Percentiles rank a stretch among this genome's conserved stretches.
Evolutionary conservation across 2,888 invertebrate genomes (phyloP).

Genomic region (Latheticus oryzae): DNA sequence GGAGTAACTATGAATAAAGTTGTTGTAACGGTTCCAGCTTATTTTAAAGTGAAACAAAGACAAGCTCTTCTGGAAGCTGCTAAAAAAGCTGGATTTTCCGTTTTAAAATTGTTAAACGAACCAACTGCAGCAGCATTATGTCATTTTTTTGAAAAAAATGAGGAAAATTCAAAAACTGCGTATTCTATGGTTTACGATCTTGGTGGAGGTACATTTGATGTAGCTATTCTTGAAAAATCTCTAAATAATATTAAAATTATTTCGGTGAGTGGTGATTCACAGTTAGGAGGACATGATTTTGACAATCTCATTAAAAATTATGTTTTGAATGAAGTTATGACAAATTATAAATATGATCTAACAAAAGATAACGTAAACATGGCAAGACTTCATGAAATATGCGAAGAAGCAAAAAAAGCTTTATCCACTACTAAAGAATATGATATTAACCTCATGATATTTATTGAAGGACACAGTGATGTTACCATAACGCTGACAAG

Average conservation of each 20-base stretch:
- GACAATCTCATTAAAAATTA: constrained; percentile 47
- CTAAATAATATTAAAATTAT: constrained; percentile 41
- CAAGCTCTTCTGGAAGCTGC: constrained; percentile 31
- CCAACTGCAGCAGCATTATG: constrained; percentile 33
- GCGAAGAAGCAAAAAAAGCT: constrained; percentile 43
- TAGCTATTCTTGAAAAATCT: constrained; percentile 45
- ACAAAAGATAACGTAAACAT: constrained; percentile 13
- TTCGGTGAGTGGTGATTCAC: constrained; percentile 48
- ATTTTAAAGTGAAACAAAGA: constrained; percentile 33
- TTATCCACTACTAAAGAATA: constrained; percentile 34
- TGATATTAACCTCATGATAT: too few relatives aligned
- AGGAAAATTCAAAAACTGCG: constrained; percentile 29
- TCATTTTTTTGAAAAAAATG: constrained; percentile 9
- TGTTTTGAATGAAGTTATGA: constrained; percentile 35
- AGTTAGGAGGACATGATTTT: constrained; percentile 54
- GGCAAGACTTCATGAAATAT: constrained; percentile 42
- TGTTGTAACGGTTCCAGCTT: constrained; percentile 40
- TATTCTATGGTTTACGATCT: constrained; percentile 51
- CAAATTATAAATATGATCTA: constrained; percentile 29
- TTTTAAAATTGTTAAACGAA: constrained; percentile 32
- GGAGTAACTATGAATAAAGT: constrained; percentile 28
- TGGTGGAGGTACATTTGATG: constrained; percentile 53
- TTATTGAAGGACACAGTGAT: too few relatives aligned
- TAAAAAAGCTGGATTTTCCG: constrained; percentile 25
- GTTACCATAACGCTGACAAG: constrained; percentile 38